Evolutionary conservation across 2,113 vertebrate genomes (phyloP).

Genomic region (Puma concolor): DNA sequence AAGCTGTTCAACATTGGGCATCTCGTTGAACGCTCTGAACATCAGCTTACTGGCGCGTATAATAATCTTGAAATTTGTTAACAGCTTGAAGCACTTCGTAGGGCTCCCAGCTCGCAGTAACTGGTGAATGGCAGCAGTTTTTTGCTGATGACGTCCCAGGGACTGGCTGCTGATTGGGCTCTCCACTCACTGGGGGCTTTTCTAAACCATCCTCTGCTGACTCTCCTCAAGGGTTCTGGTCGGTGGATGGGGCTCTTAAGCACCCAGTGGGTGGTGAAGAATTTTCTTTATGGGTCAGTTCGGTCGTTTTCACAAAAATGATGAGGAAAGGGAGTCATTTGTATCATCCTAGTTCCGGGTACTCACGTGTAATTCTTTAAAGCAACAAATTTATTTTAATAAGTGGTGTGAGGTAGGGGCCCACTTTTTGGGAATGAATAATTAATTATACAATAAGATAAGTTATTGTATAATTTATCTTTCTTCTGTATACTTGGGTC

Average conservation of each 20-base stretch:
- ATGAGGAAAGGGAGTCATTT: background rate
- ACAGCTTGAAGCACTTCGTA: background rate
- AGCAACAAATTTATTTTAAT: slow-evolving; percentile 21
- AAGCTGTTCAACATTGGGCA: background rate
- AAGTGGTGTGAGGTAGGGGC: background rate
- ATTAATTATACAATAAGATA: background rate
- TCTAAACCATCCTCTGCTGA: background rate
- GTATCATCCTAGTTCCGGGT: background rate
- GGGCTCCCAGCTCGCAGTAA: background rate
- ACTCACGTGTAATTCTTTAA: background rate
- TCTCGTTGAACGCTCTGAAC: background rate
- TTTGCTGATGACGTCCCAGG: background rate
- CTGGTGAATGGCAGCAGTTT: background rate
- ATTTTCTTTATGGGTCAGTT: background rate
- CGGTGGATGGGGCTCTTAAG: background rate
- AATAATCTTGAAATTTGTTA: background rate
- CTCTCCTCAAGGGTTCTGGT: background rate
- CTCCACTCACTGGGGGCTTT: background rate
- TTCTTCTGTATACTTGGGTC: background rate
- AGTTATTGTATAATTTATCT: background rate
- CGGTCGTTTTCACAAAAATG: background rate
- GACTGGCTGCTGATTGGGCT: background rate
- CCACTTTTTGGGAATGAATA: background rate
- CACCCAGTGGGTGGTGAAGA: background rate
- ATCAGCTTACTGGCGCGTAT: background rate